Evolutionary conservation across 2,888 invertebrate genomes (phyloP).

Genomic region (Spilarctia lutea): DNA sequence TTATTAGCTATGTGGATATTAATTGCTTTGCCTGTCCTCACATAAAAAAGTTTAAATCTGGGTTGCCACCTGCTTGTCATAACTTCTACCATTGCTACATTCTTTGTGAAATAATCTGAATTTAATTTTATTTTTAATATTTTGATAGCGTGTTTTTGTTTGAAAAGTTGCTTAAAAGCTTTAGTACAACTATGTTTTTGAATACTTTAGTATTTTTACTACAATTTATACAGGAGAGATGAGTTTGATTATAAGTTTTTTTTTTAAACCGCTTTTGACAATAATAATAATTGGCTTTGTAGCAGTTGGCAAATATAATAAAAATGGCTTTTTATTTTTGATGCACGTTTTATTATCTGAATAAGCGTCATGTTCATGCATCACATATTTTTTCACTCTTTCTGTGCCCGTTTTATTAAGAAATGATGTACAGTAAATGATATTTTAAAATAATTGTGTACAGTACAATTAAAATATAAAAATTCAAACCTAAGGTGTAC

Average conservation of each 20-base stretch:
- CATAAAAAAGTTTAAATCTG: slow-evolving; percentile 11
- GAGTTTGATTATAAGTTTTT: not conserved
- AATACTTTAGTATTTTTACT: not conserved
- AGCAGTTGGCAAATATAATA: not conserved
- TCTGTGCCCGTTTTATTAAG: too few species aligned
- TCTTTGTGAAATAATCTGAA: slow-evolving; percentile 21
- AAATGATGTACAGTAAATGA: too few species aligned
- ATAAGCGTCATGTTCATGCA: too few species aligned
- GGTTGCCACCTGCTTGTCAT: slow-evolving; percentile 39
- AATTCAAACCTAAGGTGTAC: too few species aligned
- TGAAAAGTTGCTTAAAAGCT: not conserved
- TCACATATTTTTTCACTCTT: too few species aligned
- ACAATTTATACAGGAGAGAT: not conserved
- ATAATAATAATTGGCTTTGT: not conserved
- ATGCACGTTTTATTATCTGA: not conserved
- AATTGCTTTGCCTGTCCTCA: slow-evolving; percentile 29
- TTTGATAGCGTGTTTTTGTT: not conserved
- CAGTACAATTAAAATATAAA: too few species aligned
- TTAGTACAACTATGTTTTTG: not conserved
- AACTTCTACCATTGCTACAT: slow-evolving; percentile 35
- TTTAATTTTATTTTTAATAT: slow-evolving; percentile 4
- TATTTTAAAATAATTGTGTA: too few species aligned
- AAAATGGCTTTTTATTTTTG: not conserved
- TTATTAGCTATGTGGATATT: not conserved
- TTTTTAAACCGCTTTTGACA: not conserved